Percentiles rank a stretch among this genome's conserved stretches.
phyloP scores from a whole-genome alignment of 2,797 vertebrate species.

The Ciconia nigra region DNA sequence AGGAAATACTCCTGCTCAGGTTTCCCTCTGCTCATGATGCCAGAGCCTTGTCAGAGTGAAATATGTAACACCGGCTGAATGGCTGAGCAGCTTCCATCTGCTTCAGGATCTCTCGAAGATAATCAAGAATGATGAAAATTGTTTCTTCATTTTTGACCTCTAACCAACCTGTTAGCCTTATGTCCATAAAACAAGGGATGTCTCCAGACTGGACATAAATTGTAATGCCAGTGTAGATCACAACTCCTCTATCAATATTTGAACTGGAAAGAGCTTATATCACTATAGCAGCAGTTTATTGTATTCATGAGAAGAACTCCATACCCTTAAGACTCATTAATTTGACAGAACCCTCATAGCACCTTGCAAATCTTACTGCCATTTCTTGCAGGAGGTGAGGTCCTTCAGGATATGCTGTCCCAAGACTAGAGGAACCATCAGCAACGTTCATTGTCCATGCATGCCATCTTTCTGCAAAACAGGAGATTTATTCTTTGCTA shows the following conservation, averaged over 20 bases:
- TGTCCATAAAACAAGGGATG: conserved; percentile 62
- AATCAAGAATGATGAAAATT: conserved; percentile 73
- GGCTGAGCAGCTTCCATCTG: conserved; percentile 67
- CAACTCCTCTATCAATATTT: conserved; percentile 63
- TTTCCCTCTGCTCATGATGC: conserved; percentile 49
- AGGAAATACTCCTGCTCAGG: conserved; percentile 54
- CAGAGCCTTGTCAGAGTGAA: conserved; percentile 68
- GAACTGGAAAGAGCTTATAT: conserved; percentile 41
- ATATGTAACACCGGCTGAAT: conserved; percentile 60
- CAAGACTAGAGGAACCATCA: not conserved
- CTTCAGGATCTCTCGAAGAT: conserved; percentile 66
- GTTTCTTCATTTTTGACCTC: conserved; percentile 71
- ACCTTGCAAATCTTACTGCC: conserved; percentile 36
- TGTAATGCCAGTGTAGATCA: conserved; percentile 48
- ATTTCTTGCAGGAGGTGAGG: not conserved
- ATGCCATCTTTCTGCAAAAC: not conserved
- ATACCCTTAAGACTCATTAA: conserved; percentile 48
- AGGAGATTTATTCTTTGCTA: not conserved
- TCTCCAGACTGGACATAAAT: conserved; percentile 62
- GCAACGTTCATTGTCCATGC: not conserved
- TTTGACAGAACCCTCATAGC: conserved; percentile 30
- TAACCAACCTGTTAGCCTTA: conserved; percentile 62
- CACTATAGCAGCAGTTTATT: conserved; percentile 21
- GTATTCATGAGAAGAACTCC: conserved; percentile 36
- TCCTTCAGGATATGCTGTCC: not conserved